These are phyloP conservation scores for Drosophila neotestacea DNA, from an alignment of 2,888 invertebrate genomes.

Conservation along the genomic window DNA sequence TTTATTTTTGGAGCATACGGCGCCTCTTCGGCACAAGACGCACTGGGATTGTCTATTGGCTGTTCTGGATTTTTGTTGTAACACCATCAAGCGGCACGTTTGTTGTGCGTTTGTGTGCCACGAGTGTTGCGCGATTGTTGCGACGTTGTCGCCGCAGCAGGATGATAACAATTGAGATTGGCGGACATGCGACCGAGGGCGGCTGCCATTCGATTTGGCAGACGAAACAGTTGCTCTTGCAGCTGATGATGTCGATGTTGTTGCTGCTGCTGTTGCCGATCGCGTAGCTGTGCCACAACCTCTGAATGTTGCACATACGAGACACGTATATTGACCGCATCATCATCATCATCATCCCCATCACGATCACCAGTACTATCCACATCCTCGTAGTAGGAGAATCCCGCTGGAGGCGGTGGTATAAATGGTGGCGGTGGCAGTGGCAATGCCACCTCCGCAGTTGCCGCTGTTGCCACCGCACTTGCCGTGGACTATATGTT, in stretches of 20 bases:
- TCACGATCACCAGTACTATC: constrained; percentile 62
- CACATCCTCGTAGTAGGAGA: constrained; percentile 71
- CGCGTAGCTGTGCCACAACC: constrained; percentile 63
- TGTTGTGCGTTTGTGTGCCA: constrained; percentile 21
- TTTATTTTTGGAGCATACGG: constrained; percentile 37
- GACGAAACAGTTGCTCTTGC: constrained; percentile 60
- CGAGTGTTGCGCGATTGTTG: constrained; percentile 21
- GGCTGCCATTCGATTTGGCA: constrained; percentile 63
- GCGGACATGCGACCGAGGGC: constrained; percentile 69
- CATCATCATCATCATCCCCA: constrained; percentile 58
- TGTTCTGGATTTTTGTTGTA: constrained; percentile 15
- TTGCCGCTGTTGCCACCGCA: constrained; percentile 21
- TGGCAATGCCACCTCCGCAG: constrained; percentile 6
- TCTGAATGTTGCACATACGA: constrained; percentile 72
- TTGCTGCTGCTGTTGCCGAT: constrained; percentile 14
- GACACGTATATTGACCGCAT: constrained; percentile 70
- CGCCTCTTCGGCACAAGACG: constrained; percentile 29
- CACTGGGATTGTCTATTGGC: constrained; percentile 76
- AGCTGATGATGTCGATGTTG: constrained; percentile 34
- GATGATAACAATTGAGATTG: constrained; percentile 77
- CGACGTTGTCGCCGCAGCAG: constrained; percentile 16
- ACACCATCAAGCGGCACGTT: constrained; percentile 34
- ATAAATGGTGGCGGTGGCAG: constrained; percentile 8
- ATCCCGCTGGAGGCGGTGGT: constrained; percentile 57
- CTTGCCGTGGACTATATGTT: constrained; percentile 79